Conservation (phyloP, 2,888 invertebrate species). For the Tipula confusa region DNA sequence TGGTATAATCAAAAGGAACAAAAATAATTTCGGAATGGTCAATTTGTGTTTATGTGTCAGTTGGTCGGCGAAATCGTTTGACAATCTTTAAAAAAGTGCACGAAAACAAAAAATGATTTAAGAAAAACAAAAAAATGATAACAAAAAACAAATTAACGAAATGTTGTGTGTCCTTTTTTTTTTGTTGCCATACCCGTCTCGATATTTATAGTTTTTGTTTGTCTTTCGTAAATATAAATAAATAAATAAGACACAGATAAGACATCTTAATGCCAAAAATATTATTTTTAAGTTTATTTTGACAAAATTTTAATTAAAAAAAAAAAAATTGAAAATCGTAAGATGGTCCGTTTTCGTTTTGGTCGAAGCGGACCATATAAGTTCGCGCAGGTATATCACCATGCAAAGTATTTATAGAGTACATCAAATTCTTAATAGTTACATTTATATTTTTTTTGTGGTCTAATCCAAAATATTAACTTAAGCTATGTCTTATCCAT, state of each 20-base stretch:
- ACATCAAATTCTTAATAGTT: neutral
- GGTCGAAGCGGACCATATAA: neutral
- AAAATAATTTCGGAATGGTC: neutral
- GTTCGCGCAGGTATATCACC: neutral
- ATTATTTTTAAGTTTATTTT: neutral
- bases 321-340: neutral
- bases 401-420: neutral
- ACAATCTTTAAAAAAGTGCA: neutral
- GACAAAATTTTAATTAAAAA: slow-evolving; percentile 16
- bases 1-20: neutral
- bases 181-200: neutral
- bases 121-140: slow-evolving; percentile 25
- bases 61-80: neutral
- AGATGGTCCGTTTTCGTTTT: neutral
- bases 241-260: neutral
- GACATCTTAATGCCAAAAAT: neutral
- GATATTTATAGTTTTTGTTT: neutral
- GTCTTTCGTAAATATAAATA: neutral
- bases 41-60: neutral
- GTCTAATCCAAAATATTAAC: neutral
- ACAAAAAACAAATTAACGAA: neutral
- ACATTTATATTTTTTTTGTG: neutral
- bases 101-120: neutral
- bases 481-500: neutral
- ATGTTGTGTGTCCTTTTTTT: neutral